A percentile compares a stretch with the other conserved stretches of the same genome.
Conservation (phyloP, 2,888 invertebrate genomes). For the Exephanes ischioxanthus region DNA sequence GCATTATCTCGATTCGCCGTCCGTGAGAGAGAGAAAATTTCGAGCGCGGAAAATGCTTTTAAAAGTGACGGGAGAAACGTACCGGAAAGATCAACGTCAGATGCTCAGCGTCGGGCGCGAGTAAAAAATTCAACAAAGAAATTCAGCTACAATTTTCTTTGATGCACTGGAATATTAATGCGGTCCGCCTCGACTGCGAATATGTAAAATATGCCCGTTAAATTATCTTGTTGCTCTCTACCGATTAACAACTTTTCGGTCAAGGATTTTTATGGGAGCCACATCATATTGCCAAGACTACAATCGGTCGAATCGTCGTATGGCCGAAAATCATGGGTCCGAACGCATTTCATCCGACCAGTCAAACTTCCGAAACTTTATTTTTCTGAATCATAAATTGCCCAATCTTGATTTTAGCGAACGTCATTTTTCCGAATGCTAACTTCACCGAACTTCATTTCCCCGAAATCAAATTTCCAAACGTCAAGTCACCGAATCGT, state of each 20-base stretch:
- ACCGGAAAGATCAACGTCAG: slow-evolving; percentile 17
- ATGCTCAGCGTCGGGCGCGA: not conserved
- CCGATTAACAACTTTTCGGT: not conserved
- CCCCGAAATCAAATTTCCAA: too few relatives aligned
- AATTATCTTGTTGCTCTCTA: not conserved
- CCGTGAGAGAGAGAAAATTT: slow-evolving; percentile 11
- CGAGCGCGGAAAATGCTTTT: slow-evolving; percentile 12
- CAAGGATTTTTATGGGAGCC: not conserved
- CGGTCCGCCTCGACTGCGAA: not conserved
- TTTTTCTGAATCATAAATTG: too few relatives aligned
- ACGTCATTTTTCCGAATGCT: too few relatives aligned
- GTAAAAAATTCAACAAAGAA: not conserved
- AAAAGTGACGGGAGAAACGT: slow-evolving; percentile 11
- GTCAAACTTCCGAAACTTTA: too few relatives aligned
- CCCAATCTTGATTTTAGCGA: too few relatives aligned
- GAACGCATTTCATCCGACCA: too few relatives aligned
- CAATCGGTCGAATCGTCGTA: too few relatives aligned
- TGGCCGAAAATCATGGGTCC: too few relatives aligned
- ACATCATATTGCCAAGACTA: too few relatives aligned
- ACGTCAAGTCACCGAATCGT: too few relatives aligned
- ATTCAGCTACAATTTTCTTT: not conserved
- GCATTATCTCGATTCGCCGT: slow-evolving; percentile 27
- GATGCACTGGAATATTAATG: not conserved
- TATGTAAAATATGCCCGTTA: not conserved
- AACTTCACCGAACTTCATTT: too few relatives aligned